Base-by-base conservation (phyloP, 2,113 vertebrate species). In the Tupaia tana region DNA sequence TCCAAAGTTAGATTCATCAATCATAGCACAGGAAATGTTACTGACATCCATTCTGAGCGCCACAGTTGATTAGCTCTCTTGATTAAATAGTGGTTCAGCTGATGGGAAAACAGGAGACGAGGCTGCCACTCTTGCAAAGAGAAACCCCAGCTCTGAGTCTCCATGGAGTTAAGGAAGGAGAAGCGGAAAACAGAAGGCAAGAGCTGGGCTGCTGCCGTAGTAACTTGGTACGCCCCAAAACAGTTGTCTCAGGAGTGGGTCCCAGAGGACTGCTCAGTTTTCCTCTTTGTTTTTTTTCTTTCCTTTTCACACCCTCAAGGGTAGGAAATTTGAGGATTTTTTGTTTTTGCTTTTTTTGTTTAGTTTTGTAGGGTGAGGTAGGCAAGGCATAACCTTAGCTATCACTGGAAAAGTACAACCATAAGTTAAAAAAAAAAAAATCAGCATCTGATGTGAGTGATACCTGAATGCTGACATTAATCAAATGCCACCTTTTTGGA, bases 401-500 rank as follows among this genome's bases (percentile, higher is more conserved):
- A n/a, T 87, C 59, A 67, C 54, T 59, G 74, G 69, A 81, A 95
- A 95, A 96, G 54, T 74, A 85, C 92, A 83, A 79, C 18, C 34
- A 54, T 18, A 63, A 5, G 63, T 86, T 92, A 22, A 73, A 85
- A 75, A 82, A 18, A 61, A 74, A 70, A 58, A 67, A 82, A 31
- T 77, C 52, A 95, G 12, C 5, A 1, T 87, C 79, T 31, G 66
- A 71, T 81, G 24, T 75, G 29, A 87, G 79, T 67, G 80, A 86
- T 63, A 79, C 56, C 31, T 70, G 75, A 96, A 93, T 34, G 83
- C 93, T 98, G 97, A 98, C 98, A 98, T 98, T 98, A 97, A 95
- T 91, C 96, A 98, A 98, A 98, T 98, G 97, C 95, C 96, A 97
- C 92, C 2, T 95, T 97, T 98, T 97, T 94, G 97, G 98, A 97